phyloP scores from a whole-genome alignment of 2,888 invertebrate species.

The Catocala nupta region DNA sequence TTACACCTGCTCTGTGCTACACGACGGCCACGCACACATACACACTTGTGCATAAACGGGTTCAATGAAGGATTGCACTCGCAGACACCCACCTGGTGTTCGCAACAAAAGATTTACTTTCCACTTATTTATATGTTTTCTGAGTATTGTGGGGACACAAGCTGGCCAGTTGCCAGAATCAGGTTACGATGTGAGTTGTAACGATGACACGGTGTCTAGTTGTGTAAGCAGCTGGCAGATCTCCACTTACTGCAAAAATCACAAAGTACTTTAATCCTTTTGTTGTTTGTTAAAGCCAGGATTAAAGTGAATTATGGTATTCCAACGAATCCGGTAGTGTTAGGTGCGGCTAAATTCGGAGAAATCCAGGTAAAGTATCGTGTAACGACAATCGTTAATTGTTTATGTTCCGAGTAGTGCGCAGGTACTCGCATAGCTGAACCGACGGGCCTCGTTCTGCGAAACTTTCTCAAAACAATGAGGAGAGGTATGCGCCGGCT shows the following conservation, averaged over 20 bases:
- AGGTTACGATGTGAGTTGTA: slow-evolving; percentile 3
- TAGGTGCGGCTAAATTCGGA: background rate
- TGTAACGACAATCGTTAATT: slow-evolving; percentile 5
- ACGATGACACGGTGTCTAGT: slow-evolving; percentile 1
- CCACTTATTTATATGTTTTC: background rate
- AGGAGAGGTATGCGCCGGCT: slow-evolving; percentile 30
- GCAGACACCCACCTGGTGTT: background rate
- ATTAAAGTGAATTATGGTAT: too few relatives aligned
- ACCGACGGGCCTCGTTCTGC: slow-evolving; percentile 17
- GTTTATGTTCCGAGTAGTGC: slow-evolving; percentile 26
- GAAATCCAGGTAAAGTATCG: background rate
- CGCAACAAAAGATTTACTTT: background rate
- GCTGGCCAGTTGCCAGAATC: background rate
- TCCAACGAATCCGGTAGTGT: background rate
- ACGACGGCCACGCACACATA: background rate
- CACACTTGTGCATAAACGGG: background rate
- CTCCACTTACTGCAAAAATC: background rate
- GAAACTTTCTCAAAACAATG: slow-evolving; percentile 43
- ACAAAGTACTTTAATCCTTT: too few relatives aligned
- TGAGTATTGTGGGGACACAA: too few relatives aligned
- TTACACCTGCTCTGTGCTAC: slow-evolving; percentile 9
- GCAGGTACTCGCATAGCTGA: slow-evolving; percentile 7
- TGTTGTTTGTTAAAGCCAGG: too few relatives aligned
- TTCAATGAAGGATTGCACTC: slow-evolving; percentile 8
- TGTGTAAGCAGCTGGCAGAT: slow-evolving; percentile 3